Base-by-base conservation (phyloP, 2,797 vertebrate species). In the Novumbra hubbsi region DNA sequence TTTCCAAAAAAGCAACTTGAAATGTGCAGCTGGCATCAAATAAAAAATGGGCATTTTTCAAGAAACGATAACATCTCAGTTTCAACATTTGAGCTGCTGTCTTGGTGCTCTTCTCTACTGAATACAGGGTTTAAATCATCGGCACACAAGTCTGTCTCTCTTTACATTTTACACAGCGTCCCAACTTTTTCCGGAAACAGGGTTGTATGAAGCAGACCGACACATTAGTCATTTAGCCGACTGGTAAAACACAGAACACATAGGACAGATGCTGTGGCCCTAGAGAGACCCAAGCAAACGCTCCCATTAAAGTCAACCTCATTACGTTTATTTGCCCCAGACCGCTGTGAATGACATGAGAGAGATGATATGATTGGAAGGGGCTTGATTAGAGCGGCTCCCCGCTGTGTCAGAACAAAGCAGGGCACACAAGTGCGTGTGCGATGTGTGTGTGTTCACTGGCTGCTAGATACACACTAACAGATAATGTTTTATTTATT, bases 331-430 rank as follows among this genome's bases (percentile, higher is more conserved):
- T 55, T 55, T 9, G n/a, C 19, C 50, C 50, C n/a, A 17, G 21
- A n/a, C 55, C 24, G 55, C 11, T 24, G 21, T 60, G 11, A 24
- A 60, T 24, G 68, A 71, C 66, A 71, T 80, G 5, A 60, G 55
- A 24, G 84, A 83, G 81, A 87, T 85, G 84, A 90, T 82, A 52
- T 76, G 27, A 19, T 82, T 76, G 76, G 78, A 83, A 87, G 84
- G 84, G 78, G 83, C 14, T 45, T 77, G 78, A 89, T 87, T 83
- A 87, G 75, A 80, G 74, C 11, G 1, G 50, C 17, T 63, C 34
- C 77, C 21, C 3, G 75, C 87, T 81, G 88, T 76, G 3, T 1
- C 16, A 60, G 63, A 60, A 55, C 52, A 30, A 24, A 63, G 60
- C 21, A 28, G 60, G 7, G 4, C n/a, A 67, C n/a, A 67, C 65